phyloP scores from a whole-genome alignment of 1,140 invertebrate species.

The Meloidogyne chitwoodi region DNA sequence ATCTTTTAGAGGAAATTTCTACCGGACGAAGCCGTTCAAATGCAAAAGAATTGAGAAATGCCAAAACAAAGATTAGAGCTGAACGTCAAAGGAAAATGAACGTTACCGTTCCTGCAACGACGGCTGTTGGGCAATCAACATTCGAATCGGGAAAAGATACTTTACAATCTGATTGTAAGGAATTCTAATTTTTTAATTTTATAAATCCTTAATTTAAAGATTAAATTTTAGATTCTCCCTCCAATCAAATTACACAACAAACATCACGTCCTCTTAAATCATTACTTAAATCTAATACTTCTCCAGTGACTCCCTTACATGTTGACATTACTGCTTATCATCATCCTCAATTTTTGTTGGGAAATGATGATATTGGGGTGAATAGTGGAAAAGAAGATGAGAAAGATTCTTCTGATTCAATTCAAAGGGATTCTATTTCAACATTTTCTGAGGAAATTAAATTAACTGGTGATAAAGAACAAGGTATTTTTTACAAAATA shows the following conservation, averaged over 20 bases:
- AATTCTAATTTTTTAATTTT: neutral
- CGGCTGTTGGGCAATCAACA: neutral
- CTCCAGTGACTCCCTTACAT: neutral
- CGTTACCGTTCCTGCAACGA: neutral
- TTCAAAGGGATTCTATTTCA: neutral
- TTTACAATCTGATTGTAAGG: neutral
- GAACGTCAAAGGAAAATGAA: neutral
- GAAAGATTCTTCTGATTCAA: neutral
- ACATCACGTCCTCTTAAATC: neutral
- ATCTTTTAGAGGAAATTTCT: conserved; percentile 13
- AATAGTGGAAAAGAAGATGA: neutral
- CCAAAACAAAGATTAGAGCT: neutral
- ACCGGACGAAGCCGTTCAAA: neutral
- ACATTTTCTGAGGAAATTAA: neutral
- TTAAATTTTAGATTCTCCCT: neutral
- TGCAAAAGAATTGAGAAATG: neutral
- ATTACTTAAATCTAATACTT: neutral
- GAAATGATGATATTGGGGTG: neutral
- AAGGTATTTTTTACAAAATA: neutral
- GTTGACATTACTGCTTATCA: neutral
- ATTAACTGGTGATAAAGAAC: neutral
- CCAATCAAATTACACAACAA: neutral
- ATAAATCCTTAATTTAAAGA: no score
- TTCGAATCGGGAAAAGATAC: neutral
- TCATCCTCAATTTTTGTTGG: neutral